Percentiles rank a stretch among this genome's conserved stretches.
These are phyloP conservation scores for Nettapus auritus DNA, from an alignment of 2,113 vertebrate genomes.

Conservation along the genomic window DNA sequence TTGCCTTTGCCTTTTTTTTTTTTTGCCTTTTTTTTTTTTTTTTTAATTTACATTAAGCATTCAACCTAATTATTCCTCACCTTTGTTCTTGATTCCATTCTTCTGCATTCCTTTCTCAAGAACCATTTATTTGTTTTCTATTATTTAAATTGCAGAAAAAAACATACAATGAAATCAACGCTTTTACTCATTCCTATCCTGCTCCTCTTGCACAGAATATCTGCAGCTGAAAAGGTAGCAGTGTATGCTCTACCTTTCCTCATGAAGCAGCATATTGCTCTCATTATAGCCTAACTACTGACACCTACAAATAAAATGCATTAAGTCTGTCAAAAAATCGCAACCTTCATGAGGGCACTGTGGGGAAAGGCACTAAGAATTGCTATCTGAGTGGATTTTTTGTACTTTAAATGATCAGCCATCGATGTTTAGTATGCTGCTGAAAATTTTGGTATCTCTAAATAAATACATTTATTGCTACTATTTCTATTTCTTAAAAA, in stretches of 20 bases:
- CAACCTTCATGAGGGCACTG: background rate
- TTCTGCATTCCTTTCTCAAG: background rate
- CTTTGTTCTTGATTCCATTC: background rate
- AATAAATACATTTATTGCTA: background rate
- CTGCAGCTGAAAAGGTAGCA: background rate
- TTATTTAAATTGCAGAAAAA: background rate
- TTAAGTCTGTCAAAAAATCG: background rate
- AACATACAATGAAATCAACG: background rate
- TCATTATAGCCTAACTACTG: background rate
- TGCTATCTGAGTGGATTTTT: background rate
- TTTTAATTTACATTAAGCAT: background rate
- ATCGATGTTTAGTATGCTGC: background rate
- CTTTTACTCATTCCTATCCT: background rate
- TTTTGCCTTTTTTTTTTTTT: fast-evolving
- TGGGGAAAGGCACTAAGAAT: background rate
- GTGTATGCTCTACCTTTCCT: too few relatives aligned
- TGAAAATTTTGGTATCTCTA: background rate
- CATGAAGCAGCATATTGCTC: background rate
- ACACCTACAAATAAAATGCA: background rate
- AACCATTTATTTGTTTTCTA: background rate
- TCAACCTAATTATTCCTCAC: background rate
- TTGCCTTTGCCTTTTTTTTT: background rate
- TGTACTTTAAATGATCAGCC: background rate
- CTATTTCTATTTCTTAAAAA: background rate
- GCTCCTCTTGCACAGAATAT: background rate